Evolutionary conservation across 2,113 vertebrate genomes (phyloP).

Genomic region (Scartelaos histophorus): DNA sequence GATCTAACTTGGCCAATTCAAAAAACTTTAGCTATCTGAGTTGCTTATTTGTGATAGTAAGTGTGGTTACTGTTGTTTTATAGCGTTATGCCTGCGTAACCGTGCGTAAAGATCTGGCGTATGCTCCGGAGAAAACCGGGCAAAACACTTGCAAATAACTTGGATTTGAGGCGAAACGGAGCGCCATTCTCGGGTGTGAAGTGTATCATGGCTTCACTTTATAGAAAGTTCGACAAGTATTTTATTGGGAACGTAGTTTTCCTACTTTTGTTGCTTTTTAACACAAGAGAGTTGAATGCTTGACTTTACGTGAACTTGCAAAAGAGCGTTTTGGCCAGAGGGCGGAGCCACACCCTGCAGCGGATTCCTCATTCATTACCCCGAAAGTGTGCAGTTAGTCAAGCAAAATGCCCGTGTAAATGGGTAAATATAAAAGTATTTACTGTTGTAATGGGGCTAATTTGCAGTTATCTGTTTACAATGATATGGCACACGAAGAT

Average conservation of each 20-base stretch:
- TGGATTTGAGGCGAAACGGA: neutral
- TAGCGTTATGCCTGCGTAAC: neutral
- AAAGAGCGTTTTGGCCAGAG: conserved; percentile 46
- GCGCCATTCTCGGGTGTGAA: neutral
- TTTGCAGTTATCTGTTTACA: neutral
- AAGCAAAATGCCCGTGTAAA: neutral
- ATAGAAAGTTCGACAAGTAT: neutral
- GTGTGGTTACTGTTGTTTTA: too few relatives aligned
- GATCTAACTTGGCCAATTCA: neutral
- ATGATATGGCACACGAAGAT: neutral
- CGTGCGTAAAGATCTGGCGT: conserved; percentile 1
- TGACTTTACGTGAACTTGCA: conserved; percentile 42
- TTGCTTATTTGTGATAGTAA: neutral
- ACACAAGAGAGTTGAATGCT: neutral
- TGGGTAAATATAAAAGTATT: neutral
- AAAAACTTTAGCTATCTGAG: neutral
- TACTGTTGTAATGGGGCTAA: neutral
- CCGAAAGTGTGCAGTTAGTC: neutral
- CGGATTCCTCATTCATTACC: conserved; percentile 22
- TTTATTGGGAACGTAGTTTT: neutral
- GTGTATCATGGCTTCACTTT: too few relatives aligned
- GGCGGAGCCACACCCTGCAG: conserved; percentile 65
- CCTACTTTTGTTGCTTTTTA: neutral
- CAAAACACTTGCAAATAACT: neutral
- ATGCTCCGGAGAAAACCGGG: neutral